phyloP scores from a whole-genome alignment of 2,113 vertebrate genomes.

The Alaudala cheleensis region DNA sequence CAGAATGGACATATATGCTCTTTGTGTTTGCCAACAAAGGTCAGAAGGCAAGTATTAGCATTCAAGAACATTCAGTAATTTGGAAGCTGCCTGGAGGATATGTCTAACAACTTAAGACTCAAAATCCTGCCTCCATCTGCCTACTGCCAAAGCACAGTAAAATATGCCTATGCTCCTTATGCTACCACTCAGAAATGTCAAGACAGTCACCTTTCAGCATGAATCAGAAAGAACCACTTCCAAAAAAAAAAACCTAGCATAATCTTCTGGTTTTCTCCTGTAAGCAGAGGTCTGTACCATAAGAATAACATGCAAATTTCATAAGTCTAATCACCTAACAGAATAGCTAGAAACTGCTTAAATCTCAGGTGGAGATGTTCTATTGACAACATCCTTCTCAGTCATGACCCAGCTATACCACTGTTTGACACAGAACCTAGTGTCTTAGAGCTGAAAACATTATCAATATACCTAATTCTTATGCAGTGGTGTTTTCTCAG shows the following conservation, averaged over 20 bases:
- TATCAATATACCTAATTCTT: not conserved
- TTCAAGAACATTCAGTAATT: not conserved
- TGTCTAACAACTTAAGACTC: constrained; percentile 3
- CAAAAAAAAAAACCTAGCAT: not conserved
- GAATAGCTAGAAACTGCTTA: not conserved
- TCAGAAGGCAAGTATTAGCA: not conserved
- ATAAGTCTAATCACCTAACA: not conserved
- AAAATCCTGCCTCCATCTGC: constrained; percentile 27
- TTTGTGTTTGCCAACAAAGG: not conserved
- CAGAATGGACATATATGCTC: not conserved
- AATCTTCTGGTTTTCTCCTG: not conserved
- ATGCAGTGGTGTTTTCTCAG: not conserved
- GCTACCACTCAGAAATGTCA: constrained; percentile 6
- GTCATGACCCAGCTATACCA: not conserved
- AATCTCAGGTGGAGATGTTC: not conserved
- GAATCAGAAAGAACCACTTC: constrained; percentile 5
- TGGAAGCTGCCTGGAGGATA: not conserved
- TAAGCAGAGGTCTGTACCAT: not conserved
- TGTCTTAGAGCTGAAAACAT: not conserved
- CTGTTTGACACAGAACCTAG: not conserved
- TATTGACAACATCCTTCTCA: not conserved
- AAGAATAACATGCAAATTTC: not conserved
- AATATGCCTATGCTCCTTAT: not conserved
- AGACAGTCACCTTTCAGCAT: not conserved
- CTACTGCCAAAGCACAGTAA: constrained; percentile 23